Evolutionary conservation across 1,140 invertebrate species (phyloP), one percentile per base, ranked within the genome.

Genomic region (Drosophila orosa): DNA sequence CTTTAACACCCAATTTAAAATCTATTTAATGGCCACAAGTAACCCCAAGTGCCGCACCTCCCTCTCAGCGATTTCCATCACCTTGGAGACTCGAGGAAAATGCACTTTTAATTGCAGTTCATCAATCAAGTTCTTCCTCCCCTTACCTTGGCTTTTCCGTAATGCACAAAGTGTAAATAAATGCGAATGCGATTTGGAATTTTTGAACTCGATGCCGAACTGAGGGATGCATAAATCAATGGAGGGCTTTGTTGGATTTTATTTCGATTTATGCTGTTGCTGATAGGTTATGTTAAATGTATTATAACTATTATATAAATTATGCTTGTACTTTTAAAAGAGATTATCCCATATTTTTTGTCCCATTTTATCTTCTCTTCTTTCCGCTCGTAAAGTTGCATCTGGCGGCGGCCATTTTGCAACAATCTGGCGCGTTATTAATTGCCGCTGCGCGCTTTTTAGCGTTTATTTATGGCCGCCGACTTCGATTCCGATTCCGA

Each of bases 1-100:
- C 66, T 59, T 79, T 87, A 52, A 44, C 83, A 86, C 62, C 45
- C 83, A 79, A 84, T 89, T 87, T 77, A 83, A 86, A 89, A 80
- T 83, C 47, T 79, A 80, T 87, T 82, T 86, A 86, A 78, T 78
- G 56, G 58, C 59, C 22, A 33, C 50, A 58, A 47, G 33, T 52
- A 63, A 35, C 63, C 52, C 44, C 65, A 33, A 35, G 39, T 35
- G 40, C 55, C 35, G 22, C 25, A 37, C 10, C 22, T 29, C 29
- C 31, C 33, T 13, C 12, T 9, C 19, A 12, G 1, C 44, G 27
- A 39, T 39, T 73, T 44, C 31, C 74, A 50, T 44, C 61, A 79
- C 58, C 50, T 85, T 52, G 61, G 57, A 59, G 60, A 45, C 80
- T 50, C 37, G 45, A 50, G 48, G 66, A 68, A 87, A 89, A 89